These are phyloP conservation scores for Plusia festucae DNA, from an alignment of 2,888 invertebrate species.

Conservation along the genomic window DNA sequence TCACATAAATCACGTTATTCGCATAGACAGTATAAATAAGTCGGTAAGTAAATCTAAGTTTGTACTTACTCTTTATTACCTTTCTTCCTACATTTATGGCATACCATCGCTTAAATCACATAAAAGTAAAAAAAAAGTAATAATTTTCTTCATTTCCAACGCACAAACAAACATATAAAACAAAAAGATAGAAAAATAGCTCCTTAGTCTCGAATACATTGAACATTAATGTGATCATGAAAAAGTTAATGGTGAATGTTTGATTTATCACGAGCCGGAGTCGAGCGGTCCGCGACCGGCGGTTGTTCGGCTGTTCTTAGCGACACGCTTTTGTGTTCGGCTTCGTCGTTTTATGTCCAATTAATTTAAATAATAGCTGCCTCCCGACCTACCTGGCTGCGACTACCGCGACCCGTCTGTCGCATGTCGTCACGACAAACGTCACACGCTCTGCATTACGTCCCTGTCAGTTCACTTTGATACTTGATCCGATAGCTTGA, in stretches of 20 bases:
- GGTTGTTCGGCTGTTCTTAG: slow-evolving; percentile 64
- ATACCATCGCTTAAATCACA: slow-evolving; percentile 3
- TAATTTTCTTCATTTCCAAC: not conserved
- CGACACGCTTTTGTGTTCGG: slow-evolving; percentile 78
- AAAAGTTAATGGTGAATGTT: slow-evolving; percentile 65
- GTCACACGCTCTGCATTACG: slow-evolving; percentile 36
- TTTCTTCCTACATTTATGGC: not conserved
- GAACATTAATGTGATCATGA: slow-evolving; percentile 56
- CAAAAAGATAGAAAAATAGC: slow-evolving; percentile 41
- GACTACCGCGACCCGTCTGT: slow-evolving; percentile 70
- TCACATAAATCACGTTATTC: not conserved
- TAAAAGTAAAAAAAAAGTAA: not conserved
- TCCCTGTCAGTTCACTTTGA: slow-evolving; percentile 30
- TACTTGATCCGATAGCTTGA: slow-evolving; percentile 24
- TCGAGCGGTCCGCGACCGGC: slow-evolving; percentile 62
- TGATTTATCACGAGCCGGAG: slow-evolving; percentile 63
- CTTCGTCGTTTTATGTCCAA: slow-evolving; percentile 85
- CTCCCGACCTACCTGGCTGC: slow-evolving; percentile 84
- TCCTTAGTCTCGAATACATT: slow-evolving; percentile 41
- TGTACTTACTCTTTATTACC: slow-evolving; percentile 18
- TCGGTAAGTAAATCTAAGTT: not conserved
- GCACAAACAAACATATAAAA: slow-evolving; percentile 13
- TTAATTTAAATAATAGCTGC: slow-evolving; percentile 88
- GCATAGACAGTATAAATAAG: not conserved
- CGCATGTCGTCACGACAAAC: slow-evolving; percentile 60